phyloP scores from a whole-genome alignment of 1,140 invertebrate species.

The Danaus plexippus region DNA sequence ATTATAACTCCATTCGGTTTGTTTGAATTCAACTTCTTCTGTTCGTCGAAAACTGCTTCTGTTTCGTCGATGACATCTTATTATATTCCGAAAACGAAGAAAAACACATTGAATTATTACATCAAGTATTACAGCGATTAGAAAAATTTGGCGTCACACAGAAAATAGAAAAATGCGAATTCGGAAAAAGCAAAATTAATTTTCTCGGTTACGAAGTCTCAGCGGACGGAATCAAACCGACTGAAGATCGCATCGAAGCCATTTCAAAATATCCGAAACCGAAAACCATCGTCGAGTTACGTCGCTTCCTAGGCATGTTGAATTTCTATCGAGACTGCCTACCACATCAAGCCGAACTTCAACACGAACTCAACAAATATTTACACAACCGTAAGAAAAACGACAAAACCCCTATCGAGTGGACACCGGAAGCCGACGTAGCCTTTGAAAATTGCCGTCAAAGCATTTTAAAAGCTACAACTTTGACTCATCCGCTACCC shows the following conservation, averaged over 20 bases:
- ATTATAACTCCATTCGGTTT: constrained; percentile 6
- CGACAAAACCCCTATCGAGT: constrained; percentile 25
- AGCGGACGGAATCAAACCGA: no score
- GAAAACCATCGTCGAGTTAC: no score
- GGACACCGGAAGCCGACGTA: constrained; percentile 13
- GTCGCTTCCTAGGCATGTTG: no score
- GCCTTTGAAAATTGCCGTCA: constrained; percentile 29
- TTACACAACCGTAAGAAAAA: constrained; percentile 35
- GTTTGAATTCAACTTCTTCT: constrained; percentile 4
- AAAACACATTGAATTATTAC: constrained; percentile 31
- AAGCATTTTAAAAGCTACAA: constrained; percentile 34
- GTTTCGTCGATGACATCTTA: no score
- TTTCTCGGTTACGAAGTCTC: constrained; percentile 29
- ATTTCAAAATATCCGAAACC: no score
- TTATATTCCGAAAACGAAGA: constrained; percentile 28
- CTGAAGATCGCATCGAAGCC: no score
- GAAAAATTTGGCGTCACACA: constrained; percentile 29
- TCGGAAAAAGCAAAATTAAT: constrained; percentile 23
- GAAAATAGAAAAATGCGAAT: constrained; percentile 38
- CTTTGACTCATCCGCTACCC: constrained; percentile 10
- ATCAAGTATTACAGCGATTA: constrained; percentile 27
- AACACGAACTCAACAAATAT: constrained; percentile 28
- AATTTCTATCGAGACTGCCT: constrained; percentile 11
- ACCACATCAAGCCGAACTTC: constrained; percentile 14
- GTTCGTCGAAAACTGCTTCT: not conserved